These are phyloP conservation scores for Lutjanus campechanus DNA, from an alignment of 2,797 vertebrate species.

Conservation along the genomic window DNA sequence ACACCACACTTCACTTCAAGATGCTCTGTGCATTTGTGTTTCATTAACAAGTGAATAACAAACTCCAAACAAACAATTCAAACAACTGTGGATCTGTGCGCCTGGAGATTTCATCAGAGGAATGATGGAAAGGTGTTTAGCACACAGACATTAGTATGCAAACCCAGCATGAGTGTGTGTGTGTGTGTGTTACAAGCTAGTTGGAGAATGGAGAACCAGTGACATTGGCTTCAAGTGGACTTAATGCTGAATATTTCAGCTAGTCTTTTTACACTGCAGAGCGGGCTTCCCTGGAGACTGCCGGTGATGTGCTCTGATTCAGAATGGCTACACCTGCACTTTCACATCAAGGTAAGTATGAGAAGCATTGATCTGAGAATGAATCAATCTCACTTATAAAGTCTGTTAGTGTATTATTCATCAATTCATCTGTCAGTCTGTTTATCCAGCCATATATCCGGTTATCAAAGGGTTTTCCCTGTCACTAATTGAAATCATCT, in stretches of 20 bases:
- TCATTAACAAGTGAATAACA: slow-evolving; percentile 76
- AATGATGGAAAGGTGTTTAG: slow-evolving; percentile 69
- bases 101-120: slow-evolving; percentile 70
- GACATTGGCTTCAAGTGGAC: slow-evolving; percentile 77
- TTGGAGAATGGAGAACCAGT: slow-evolving; percentile 54
- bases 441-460: slow-evolving; percentile 63
- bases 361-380: slow-evolving; percentile 76
- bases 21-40: slow-evolving; percentile 62
- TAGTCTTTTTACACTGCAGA: slow-evolving; percentile 56
- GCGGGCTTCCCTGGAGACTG: slow-evolving; percentile 55
- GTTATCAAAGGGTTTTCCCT: slow-evolving; percentile 63
- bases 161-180: slow-evolving; percentile 30
- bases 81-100: slow-evolving; percentile 59
- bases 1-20: slow-evolving; percentile 51
- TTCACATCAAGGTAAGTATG: slow-evolving; percentile 77
- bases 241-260: slow-evolving; percentile 75
- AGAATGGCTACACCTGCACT: slow-evolving; percentile 68
- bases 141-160: slow-evolving; percentile 62
- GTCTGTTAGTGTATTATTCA: slow-evolving; percentile 81
- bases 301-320: slow-evolving; percentile 74
- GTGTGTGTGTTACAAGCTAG: slow-evolving; percentile 40
- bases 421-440: slow-evolving; percentile 72
- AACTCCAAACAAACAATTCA: slow-evolving; percentile 71
- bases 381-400: slow-evolving; percentile 77
- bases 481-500: slow-evolving; percentile 71